Base-by-base conservation (phyloP, 2,113 vertebrate genomes). In the Thryonomys swinderianus region DNA sequence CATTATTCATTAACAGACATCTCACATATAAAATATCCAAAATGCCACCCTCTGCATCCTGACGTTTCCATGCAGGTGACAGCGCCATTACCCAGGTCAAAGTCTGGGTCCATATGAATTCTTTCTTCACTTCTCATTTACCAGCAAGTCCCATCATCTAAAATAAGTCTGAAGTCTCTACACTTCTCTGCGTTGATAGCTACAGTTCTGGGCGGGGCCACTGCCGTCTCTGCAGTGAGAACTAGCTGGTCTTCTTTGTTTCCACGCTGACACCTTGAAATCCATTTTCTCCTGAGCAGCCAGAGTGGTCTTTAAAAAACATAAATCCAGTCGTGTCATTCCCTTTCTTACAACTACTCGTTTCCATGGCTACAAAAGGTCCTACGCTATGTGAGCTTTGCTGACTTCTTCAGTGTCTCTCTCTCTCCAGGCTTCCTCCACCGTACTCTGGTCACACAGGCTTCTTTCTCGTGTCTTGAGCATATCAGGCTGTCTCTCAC, bases 361-460 rank as follows among this genome's bases (percentile, higher is more conserved):
- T 95, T 95, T 96, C 89, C 87, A 93, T 96, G 95, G 87, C 87
- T 93, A 93, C 94, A 45, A 20, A 78, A 88, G 92, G 80, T 57
- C 66, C 48, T 14, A 2, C 10, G 32, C 0, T 14, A 23, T 13
- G n/a, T 76, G 90, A 82, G 73, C 87, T 62, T 27, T 62, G 57
- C 57, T 64, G 13, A 18, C 73, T 7, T 89, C 61, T 67, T 53
- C 82, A 53, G 0, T 57, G 40, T 85, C 51, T 64, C 42, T 48
- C n/a, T 85, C 51, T 64, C 42, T 48, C n/a, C 17, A 61, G 74
- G 57, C 62, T 74, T 23, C 37, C 27, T 30, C 17, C 69, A 34
- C 61, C 25, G 11, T 9, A 6, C 53, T 37, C 3, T 5, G 7
- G 12, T 27, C 42, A 30, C 30, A 7, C 23, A n/a, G 32, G 32